Evolutionary conservation across 2,888 invertebrate genomes (phyloP).

Genomic region (Atethmia centrago): DNA sequence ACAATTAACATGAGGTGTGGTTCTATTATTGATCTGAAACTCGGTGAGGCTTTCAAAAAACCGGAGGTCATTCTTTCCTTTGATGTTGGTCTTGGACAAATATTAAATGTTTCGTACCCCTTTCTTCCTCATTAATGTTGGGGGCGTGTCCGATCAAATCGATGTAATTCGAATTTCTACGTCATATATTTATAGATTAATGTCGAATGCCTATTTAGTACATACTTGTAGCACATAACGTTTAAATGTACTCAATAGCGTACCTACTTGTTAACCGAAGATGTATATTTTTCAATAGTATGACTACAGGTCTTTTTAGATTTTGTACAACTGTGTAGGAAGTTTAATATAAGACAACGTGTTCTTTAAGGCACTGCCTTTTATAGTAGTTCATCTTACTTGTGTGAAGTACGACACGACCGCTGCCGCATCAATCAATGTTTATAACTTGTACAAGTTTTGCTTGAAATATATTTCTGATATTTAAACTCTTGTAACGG

Average conservation of each 20-base stretch:
- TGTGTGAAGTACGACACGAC: slow-evolving; percentile 34
- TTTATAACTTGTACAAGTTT: slow-evolving; percentile 45
- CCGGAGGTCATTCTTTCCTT: background rate
- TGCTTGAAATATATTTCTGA: slow-evolving; percentile 54
- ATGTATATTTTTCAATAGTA: slow-evolving; percentile 69
- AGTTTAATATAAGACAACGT: slow-evolving; percentile 57
- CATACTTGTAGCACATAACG: slow-evolving; percentile 49
- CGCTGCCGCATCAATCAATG: slow-evolving; percentile 18
- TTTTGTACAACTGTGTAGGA: slow-evolving; percentile 65
- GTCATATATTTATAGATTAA: slow-evolving; percentile 37
- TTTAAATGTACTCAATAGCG: slow-evolving; percentile 44
- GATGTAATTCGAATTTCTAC: slow-evolving; percentile 45
- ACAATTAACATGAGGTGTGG: background rate
- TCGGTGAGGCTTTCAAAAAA: background rate
- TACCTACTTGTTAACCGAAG: slow-evolving; percentile 42
- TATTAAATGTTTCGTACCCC: slow-evolving; percentile 18
- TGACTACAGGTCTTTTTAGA: slow-evolving; percentile 65
- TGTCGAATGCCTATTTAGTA: slow-evolving; percentile 49
- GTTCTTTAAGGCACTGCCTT: slow-evolving; percentile 64
- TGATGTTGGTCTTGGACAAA: background rate
- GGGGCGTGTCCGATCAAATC: slow-evolving; percentile 41
- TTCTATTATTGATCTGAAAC: background rate
- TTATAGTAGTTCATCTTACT: slow-evolving; percentile 43
- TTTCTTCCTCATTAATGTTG: slow-evolving; percentile 22
- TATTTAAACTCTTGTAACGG: slow-evolving; percentile 39